Conservation (phyloP, 2,113 vertebrate species). For the Microtus richardsoni region DNA sequence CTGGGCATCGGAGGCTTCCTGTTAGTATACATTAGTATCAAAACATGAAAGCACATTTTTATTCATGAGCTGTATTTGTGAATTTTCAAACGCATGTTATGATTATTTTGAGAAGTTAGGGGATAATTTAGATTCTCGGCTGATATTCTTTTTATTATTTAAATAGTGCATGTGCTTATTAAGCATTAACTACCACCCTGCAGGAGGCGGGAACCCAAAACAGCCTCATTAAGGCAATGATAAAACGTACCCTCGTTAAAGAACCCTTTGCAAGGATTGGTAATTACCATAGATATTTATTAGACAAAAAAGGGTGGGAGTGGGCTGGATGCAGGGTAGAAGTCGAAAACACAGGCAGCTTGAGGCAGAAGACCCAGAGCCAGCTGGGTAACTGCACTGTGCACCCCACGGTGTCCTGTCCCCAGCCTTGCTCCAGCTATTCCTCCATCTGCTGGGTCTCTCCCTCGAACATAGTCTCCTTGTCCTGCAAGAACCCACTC, state of each 20-base stretch:
- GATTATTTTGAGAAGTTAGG: slow-evolving; percentile 56
- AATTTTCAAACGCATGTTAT: slow-evolving; percentile 6
- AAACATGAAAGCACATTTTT: neutral
- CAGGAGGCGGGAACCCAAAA: slow-evolving; percentile 38
- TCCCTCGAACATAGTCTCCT: neutral
- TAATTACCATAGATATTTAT: slow-evolving; percentile 22
- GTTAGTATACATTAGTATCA: accelerated
- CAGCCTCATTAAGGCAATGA: slow-evolving; percentile 23
- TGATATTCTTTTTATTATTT: slow-evolving; percentile 54
- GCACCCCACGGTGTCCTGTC: neutral
- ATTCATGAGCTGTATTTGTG: slow-evolving; percentile 24
- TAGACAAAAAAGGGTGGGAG: neutral
- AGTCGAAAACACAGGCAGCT: neutral
- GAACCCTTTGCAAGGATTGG: neutral
- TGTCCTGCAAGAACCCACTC: neutral
- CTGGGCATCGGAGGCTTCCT: neutral
- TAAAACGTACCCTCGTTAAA: neutral
- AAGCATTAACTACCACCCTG: slow-evolving; percentile 14
- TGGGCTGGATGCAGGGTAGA: neutral
- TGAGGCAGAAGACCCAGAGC: neutral
- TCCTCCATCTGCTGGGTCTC: neutral
- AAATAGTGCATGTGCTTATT: slow-evolving; percentile 9
- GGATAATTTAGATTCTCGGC: slow-evolving; percentile 45
- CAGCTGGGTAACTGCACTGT: neutral
- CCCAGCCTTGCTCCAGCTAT: too few relatives aligned